Evolutionary conservation across 2,888 invertebrate species (phyloP), one percentile per base, ranked within the genome.

Genomic region (Epistrophe eligans): DNA sequence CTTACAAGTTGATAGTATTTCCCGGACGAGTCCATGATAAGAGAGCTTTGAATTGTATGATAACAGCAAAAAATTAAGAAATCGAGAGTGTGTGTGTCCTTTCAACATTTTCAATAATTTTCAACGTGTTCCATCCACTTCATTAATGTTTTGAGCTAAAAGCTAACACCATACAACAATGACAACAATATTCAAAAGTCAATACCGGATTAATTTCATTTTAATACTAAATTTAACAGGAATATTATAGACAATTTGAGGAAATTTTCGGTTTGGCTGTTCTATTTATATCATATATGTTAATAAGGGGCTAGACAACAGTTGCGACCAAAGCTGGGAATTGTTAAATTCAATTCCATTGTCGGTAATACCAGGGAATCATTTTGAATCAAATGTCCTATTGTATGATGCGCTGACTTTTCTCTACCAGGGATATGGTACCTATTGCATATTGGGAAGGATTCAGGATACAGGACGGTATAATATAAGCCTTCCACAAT

Each of bases 171-270:
- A 45, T 24, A 4, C 81, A 73, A 67, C 83, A 83, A 74, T 73
- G 77, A 67, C 55, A 62, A 62, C 83, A 62, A 84, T n/a, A n/a
- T 79, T 84, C 79, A 84, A 84, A 84, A 84, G 83, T 79, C 83
- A 84, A 79, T 84, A 79, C 70, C 74, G 70, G 79, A 84, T 74
- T 84, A 84, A 79, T 79, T 79, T 77, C 70, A 55, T 84, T 84
- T 84, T 74, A 64, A 84, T 84, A 79, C 79, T 79, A 62, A 74
- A 84, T 79, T 84, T 74, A 64, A 57, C 79, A 35, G 35, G 70
- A 79, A n/a, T n/a, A 83, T 79, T 24, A n/a, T 74, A 70, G 79
- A 70, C 74, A 55, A 79, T 70, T 60, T 8, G 60, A 24, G 64
- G 43, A 62, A 57, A 66, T 50, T 80, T 80, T 73, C 13, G 73